Percentiles rank a stretch among this genome's conserved stretches.
Evolutionary conservation across 1,140 invertebrate genomes (phyloP).

Genomic region (Drosophila teissieri): DNA sequence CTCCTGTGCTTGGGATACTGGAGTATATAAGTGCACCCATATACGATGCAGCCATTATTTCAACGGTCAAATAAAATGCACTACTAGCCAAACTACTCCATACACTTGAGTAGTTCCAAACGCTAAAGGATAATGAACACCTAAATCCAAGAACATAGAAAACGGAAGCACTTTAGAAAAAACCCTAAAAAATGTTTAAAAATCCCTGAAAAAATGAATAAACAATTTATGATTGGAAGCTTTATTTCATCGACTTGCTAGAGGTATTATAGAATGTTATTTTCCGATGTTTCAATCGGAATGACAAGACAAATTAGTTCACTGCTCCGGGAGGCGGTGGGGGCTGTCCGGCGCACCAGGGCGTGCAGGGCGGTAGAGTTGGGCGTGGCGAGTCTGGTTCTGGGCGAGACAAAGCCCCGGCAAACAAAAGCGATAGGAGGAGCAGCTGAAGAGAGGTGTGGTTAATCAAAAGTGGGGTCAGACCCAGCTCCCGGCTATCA

Average conservation of each 20-base stretch:
- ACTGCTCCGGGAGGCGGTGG: conserved; percentile 47
- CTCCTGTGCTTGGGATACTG: neutral
- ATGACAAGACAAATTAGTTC: conserved; percentile 26
- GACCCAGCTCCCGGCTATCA: conserved; percentile 2
- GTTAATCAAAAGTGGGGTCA: neutral
- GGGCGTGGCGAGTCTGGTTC: neutral
- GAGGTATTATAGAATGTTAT: neutral
- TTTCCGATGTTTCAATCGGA: neutral
- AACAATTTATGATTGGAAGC: too few relatives aligned
- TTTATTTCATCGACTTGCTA: too few relatives aligned
- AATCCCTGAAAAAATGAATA: neutral
- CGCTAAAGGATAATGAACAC: too few relatives aligned
- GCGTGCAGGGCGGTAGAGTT: conserved; percentile 31
- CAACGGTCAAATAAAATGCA: neutral
- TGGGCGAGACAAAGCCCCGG: conserved; percentile 4
- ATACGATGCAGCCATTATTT: neutral
- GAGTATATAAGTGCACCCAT: neutral
- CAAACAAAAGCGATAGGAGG: conserved; percentile 42
- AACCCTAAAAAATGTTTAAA: too few relatives aligned
- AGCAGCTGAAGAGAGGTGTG: conserved; percentile 19
- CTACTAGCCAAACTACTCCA: too few relatives aligned
- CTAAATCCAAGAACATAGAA: too few relatives aligned
- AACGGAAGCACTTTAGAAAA: too few relatives aligned
- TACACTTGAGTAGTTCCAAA: too few relatives aligned
- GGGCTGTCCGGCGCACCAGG: conserved; percentile 57